Evolutionary conservation across 2,797 vertebrate genomes (phyloP).

Genomic region (Anas capensis): DNA sequence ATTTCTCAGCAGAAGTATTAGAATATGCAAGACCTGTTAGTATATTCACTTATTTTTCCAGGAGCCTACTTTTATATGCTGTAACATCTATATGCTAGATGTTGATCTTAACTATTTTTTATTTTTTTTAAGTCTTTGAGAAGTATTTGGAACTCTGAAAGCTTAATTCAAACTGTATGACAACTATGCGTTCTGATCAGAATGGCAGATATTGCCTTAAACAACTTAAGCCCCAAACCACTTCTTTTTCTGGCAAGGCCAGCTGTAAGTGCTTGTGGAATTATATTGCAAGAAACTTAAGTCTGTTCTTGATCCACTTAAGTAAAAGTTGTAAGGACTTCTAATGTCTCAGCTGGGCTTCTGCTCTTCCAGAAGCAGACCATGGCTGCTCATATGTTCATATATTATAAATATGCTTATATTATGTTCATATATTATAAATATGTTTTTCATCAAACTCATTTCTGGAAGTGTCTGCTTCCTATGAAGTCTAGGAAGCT

Average conservation of each 20-base stretch:
- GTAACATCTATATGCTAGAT: not conserved
- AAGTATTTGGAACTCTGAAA: not conserved
- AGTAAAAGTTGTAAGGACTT: not conserved
- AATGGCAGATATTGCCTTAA: not conserved
- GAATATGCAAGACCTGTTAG: not conserved
- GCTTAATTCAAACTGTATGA: not conserved
- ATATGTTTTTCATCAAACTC: not conserved
- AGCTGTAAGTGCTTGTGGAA: not conserved
- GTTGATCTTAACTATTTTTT: too few species aligned
- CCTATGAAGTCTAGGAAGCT: not conserved
- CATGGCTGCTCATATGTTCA: not conserved
- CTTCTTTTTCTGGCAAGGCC: not conserved
- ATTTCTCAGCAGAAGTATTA: not conserved
- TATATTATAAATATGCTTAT: not conserved
- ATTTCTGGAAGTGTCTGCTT: not conserved
- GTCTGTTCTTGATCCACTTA: not conserved
- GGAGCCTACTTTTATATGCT: not conserved
- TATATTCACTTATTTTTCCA: not conserved
- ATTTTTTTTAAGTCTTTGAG: not conserved
- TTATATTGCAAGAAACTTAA: not conserved
- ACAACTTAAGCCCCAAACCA: fast-evolving
- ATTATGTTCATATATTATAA: too few species aligned
- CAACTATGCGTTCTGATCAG: not conserved
- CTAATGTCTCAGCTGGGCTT: not conserved
- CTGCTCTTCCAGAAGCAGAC: not conserved